A percentile compares a stretch with the other conserved stretches of the same genome.
Evolutionary conservation across 2,797 vertebrate species (phyloP).

Genomic region (Microcaecilia unicolor): DNA sequence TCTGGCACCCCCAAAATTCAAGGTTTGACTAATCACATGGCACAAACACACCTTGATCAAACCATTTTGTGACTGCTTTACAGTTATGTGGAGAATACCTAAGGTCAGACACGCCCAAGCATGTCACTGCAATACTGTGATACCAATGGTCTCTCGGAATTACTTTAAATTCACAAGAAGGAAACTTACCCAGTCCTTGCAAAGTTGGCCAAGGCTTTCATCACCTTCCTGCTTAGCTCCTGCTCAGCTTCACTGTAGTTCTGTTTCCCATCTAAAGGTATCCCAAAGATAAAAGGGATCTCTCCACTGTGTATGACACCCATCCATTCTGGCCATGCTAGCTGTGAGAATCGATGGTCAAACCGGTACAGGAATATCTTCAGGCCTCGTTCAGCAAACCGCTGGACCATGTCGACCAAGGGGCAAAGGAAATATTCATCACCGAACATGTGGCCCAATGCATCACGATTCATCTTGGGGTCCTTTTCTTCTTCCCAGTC

Average conservation of each 20-base stretch:
- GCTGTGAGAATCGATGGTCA: conserved; percentile 49
- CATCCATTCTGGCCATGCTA: conserved; percentile 63
- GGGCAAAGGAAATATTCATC: conserved; percentile 45
- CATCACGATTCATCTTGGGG: conserved; percentile 37
- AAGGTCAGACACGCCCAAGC: too few species aligned
- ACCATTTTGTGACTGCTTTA: too few species aligned
- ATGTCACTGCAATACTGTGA: too few species aligned
- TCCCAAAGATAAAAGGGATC: conserved; percentile 64
- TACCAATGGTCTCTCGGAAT: too few species aligned
- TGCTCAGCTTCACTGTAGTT: conserved; percentile 48
- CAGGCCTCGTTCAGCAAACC: conserved; percentile 37
- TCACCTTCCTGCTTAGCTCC: conserved; percentile 50
- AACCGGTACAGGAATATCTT: conserved; percentile 49
- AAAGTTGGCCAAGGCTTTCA: conserved; percentile 64
- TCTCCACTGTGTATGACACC: conserved; percentile 58
- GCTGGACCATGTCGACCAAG: conserved; percentile 37
- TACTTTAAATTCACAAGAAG: too few species aligned
- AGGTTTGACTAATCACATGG: too few species aligned
- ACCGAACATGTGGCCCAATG: conserved; percentile 31
- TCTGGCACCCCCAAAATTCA: too few species aligned
- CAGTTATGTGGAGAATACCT: too few species aligned
- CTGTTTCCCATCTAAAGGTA: conserved; percentile 36
- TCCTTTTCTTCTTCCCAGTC: conserved; percentile 48
- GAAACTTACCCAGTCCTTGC: conserved; percentile 54
- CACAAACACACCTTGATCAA: too few species aligned